Evolutionary conservation across 2,888 invertebrate species (phyloP).

Genomic region (Clunio marinus): DNA sequence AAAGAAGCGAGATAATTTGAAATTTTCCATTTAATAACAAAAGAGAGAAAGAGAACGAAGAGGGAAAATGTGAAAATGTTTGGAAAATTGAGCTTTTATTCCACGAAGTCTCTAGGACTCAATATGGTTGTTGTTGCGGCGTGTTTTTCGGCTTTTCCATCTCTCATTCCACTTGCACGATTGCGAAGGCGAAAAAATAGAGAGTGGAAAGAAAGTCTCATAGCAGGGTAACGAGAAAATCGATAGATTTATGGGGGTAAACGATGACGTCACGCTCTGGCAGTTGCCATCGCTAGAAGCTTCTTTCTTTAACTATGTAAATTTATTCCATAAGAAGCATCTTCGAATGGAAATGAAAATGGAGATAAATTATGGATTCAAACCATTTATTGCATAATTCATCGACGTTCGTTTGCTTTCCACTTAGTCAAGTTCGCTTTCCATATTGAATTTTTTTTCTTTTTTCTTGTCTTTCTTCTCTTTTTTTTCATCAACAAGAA

Average conservation of each 20-base stretch:
- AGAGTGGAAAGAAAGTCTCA: conserved; percentile 11
- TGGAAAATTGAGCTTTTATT: not conserved
- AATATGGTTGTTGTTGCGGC: conserved; percentile 32
- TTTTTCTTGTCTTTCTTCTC: too few species aligned
- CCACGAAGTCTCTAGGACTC: conserved; percentile 10
- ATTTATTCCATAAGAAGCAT: conserved; percentile 9
- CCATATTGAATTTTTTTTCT: conserved; percentile 9
- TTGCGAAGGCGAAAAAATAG: not conserved
- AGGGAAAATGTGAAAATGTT: not conserved
- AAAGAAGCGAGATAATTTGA: not conserved
- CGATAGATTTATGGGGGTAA: conserved; percentile 11
- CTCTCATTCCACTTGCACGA: not conserved
- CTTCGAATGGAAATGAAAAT: not conserved
- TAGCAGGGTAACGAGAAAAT: conserved; percentile 16
- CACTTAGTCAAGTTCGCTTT: not conserved
- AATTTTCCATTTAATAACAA: not conserved
- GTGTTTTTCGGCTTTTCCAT: conserved; percentile 20
- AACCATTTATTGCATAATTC: conserved; percentile 23
- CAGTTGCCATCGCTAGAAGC: conserved; percentile 17
- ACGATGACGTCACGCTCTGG: conserved; percentile 32
- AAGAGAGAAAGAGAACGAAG: conserved; percentile 10
- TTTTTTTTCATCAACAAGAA: not conserved
- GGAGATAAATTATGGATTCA: conserved; percentile 13
- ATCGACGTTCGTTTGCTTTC: not conserved
- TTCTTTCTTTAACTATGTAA: conserved; percentile 26